Conservation (phyloP, 1,140 invertebrate genomes). For the Drosophila navojoa region DNA sequence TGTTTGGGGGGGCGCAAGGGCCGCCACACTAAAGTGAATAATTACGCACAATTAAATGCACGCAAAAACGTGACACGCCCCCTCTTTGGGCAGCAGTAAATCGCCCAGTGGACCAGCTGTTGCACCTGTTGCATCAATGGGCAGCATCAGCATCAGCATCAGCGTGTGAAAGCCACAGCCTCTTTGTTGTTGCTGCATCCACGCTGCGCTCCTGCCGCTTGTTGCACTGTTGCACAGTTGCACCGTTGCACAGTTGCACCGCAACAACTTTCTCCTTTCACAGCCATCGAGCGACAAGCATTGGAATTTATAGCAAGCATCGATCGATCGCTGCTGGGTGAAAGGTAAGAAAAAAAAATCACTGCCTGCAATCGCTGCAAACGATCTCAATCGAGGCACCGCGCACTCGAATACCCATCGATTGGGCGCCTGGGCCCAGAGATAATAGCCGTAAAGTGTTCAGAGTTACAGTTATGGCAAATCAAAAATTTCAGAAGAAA, state of each 20-base stretch:
- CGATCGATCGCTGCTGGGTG: conserved; percentile 28
- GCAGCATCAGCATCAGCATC: not conserved
- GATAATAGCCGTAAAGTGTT: too few species aligned
- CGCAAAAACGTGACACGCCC: conserved; percentile 52
- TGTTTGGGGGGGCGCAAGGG: conserved; percentile 23
- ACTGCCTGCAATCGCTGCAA: too few species aligned
- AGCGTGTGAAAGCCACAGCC: conserved; percentile 49
- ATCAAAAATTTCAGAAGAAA: too few species aligned
- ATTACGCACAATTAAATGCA: conserved; percentile 77
- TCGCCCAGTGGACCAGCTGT: not conserved
- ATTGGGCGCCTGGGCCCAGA: too few species aligned
- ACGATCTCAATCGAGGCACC: too few species aligned
- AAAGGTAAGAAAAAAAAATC: conserved; percentile 35
- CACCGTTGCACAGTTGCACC: conserved; percentile 7
- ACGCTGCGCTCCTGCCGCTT: conserved; percentile 24
- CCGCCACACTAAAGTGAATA: conserved; percentile 65
- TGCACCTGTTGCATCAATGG: conserved; percentile 28
- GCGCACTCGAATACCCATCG: too few species aligned
- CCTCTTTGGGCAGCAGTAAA: not conserved
- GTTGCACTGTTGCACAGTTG: conserved; percentile 3
- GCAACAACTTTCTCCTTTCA: conserved; percentile 61
- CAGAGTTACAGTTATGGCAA: too few species aligned
- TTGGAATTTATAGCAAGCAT: conserved; percentile 40
- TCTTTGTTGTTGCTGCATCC: conserved; percentile 35
- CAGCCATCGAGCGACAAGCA: conserved; percentile 28